These are phyloP conservation scores for Aleiodes sp. DNA, from an alignment of 1,140 invertebrate species.

Conservation along the genomic window DNA sequence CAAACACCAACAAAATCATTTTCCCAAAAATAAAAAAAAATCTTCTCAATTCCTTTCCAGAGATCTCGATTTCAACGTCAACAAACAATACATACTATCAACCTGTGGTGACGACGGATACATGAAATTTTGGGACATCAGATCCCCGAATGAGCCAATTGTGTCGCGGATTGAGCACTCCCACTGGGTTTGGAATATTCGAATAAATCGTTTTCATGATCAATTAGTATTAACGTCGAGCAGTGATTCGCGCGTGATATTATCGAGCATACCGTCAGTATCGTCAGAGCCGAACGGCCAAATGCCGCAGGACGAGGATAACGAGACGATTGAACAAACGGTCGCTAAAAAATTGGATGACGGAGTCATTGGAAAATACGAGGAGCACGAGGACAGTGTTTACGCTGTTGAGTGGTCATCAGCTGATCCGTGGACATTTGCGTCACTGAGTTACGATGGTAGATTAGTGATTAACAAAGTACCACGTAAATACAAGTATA, in stretches of 20 bases:
- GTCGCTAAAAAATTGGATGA: conserved; percentile 74
- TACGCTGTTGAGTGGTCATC: conserved; percentile 97
- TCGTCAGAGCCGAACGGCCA: conserved; percentile 82
- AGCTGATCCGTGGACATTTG: conserved; percentile 98
- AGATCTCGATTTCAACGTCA: conserved; percentile 96
- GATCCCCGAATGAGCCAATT: conserved; percentile 81
- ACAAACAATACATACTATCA: conserved; percentile 92
- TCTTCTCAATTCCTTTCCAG: conserved; percentile 56
- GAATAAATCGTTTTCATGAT: conserved; percentile 97
- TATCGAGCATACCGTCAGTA: conserved; percentile 87
- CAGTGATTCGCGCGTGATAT: conserved; percentile 90
- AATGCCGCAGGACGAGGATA: conserved; percentile 62
- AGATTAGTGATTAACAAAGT: conserved; percentile 92
- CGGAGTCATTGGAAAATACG: conserved; percentile 87
- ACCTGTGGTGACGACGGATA: conserved; percentile 96
- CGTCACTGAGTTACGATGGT: conserved; percentile 96
- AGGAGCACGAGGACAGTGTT: conserved; percentile 98
- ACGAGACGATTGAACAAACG: conserved; percentile 46
- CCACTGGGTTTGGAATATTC: conserved; percentile 95
- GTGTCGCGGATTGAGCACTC: conserved; percentile 89
- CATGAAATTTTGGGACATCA: conserved; percentile 95
- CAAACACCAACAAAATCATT: neutral
- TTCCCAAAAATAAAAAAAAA: neutral
- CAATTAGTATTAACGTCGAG: conserved; percentile 94
- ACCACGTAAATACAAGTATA: conserved; percentile 91